Evolutionary conservation across 2,888 invertebrate species (phyloP).

Genomic region (Scaptomyza cyrtandrae): DNA sequence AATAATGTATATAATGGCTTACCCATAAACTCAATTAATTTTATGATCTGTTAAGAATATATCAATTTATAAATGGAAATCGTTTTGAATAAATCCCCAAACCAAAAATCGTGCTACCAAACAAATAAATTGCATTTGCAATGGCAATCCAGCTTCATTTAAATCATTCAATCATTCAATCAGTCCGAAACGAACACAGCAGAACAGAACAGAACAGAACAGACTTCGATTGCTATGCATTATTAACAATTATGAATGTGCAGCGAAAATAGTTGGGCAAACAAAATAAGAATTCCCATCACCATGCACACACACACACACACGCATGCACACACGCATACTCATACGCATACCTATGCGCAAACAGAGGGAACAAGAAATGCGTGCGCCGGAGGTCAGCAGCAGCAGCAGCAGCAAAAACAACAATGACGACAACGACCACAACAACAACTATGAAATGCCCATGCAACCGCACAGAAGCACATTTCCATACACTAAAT

Average conservation of each 20-base stretch:
- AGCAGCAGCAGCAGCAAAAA: conserved; percentile 27
- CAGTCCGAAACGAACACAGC: not conserved
- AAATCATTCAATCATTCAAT: not conserved
- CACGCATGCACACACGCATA: not conserved
- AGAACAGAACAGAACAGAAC: not conserved
- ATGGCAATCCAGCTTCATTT: conserved; percentile 19
- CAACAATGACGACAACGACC: conserved; percentile 17
- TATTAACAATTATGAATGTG: conserved; percentile 65
- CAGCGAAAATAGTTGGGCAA: conserved; percentile 32
- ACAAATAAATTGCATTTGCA: conserved; percentile 33
- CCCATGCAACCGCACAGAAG: conserved; percentile 45
- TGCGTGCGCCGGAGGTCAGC: conserved; percentile 61
- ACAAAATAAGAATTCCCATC: conserved; percentile 47
- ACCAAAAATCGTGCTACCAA: conserved; percentile 19
- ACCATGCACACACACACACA: conserved; percentile 3
- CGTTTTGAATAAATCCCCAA: conserved; percentile 30
- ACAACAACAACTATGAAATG: conserved; percentile 47
- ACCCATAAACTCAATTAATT: not conserved
- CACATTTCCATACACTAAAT: conserved; percentile 37
- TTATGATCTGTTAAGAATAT: conserved; percentile 17
- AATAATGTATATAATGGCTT: not conserved
- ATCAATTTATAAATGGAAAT: conserved; percentile 21
- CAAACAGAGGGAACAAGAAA: conserved; percentile 50
- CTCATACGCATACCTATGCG: conserved; percentile 4
- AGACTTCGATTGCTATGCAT: conserved; percentile 42